Conservation (phyloP, 2,888 invertebrate genomes). For the Sphecodes monilicornis region DNA sequence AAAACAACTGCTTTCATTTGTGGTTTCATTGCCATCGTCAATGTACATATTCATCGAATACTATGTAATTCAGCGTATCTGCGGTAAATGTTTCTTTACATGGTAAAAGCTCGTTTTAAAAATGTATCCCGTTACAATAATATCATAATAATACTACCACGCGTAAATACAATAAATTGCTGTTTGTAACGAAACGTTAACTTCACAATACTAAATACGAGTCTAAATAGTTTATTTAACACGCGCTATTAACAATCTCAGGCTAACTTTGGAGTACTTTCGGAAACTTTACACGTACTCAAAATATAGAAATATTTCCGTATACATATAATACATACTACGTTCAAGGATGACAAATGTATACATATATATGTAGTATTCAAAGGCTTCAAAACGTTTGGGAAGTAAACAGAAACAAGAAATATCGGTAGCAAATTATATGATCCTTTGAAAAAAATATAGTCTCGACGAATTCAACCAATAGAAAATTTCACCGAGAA, state of each 20-base stretch:
- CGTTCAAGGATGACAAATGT: not conserved
- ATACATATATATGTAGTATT: not conserved
- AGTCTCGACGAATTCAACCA: not conserved
- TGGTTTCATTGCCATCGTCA: slow-evolving; percentile 33
- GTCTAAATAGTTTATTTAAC: slow-evolving; percentile 21
- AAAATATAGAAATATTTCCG: slow-evolving; percentile 24
- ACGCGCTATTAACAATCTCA: slow-evolving; percentile 23
- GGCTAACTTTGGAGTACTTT: slow-evolving; percentile 19
- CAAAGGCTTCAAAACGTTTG: not conserved
- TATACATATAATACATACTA: slow-evolving; percentile 6
- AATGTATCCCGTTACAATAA: slow-evolving; percentile 28
- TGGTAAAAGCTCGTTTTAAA: slow-evolving; percentile 24
- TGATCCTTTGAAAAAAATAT: not conserved
- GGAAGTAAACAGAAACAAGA: not conserved
- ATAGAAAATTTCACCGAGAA: not conserved
- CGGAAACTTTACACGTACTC: slow-evolving; percentile 15
- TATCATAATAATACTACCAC: slow-evolving; percentile 11
- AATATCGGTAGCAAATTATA: not conserved
- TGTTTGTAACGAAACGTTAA: slow-evolving; percentile 25
- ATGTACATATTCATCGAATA: slow-evolving; percentile 39
- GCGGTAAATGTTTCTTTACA: slow-evolving; percentile 33
- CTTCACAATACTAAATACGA: slow-evolving; percentile 31
- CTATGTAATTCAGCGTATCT: slow-evolving; percentile 14
- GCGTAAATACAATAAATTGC: slow-evolving; percentile 15
- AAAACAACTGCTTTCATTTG: slow-evolving; percentile 6